Evolutionary conservation across 2,113 vertebrate species (phyloP).

Genomic region (Serinus canaria): DNA sequence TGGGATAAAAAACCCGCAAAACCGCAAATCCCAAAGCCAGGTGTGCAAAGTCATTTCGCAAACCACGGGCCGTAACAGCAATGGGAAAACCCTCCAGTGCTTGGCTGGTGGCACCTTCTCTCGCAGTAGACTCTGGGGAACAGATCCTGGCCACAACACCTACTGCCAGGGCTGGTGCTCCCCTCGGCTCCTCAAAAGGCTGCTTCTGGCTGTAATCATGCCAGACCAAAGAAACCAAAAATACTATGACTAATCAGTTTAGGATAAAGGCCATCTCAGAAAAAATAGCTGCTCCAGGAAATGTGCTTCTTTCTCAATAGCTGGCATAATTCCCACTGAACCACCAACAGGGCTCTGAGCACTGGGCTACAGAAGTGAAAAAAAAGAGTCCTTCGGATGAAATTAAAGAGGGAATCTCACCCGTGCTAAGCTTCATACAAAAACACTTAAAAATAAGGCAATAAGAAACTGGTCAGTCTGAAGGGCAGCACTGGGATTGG

Average conservation of each 20-base stretch:
- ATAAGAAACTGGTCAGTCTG: not conserved
- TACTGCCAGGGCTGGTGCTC: not conserved
- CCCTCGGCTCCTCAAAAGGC: not conserved
- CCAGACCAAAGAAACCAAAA: constrained; percentile 1
- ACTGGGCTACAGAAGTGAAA: not conserved
- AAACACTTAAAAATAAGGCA: not conserved
- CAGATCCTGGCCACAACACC: not conserved
- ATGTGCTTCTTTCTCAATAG: constrained; percentile 32
- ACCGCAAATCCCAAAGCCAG: not conserved
- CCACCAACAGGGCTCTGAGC: rapidly evolving
- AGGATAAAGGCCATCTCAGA: constrained; percentile 14
- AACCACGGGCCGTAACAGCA: rapidly evolving
- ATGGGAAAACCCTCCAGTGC: not conserved
- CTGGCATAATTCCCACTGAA: not conserved
- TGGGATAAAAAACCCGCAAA: not conserved
- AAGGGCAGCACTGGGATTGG: not conserved
- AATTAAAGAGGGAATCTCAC: not conserved
- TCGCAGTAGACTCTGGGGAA: not conserved
- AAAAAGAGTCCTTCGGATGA: not conserved
- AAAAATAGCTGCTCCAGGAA: constrained; percentile 8
- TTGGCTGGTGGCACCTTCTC: not conserved
- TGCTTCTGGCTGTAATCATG: not conserved
- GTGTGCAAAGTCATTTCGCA: not conserved
- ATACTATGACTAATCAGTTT: not conserved
- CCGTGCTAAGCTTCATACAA: not conserved